These are phyloP conservation scores for Naso thynnoides DNA, from an alignment of 2,797 vertebrate species.

Conservation along the genomic window DNA sequence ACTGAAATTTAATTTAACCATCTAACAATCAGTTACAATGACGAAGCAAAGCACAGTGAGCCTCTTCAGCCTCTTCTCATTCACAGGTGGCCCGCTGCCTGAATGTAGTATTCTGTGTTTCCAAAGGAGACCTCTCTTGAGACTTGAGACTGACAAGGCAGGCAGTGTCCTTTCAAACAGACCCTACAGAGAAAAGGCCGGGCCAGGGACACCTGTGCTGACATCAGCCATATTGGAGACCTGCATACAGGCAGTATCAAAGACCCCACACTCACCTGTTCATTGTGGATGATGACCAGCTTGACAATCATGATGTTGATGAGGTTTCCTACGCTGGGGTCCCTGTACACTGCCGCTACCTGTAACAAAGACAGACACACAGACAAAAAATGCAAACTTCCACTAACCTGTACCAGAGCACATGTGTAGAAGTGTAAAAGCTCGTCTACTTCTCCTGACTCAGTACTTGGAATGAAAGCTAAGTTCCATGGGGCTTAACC, in stretches of 20 bases:
- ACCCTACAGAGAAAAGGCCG: constrained; percentile 50
- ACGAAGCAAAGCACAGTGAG: constrained; percentile 10
- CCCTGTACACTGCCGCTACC: constrained; percentile 97
- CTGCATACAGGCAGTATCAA: constrained; percentile 39
- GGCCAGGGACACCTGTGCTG: constrained; percentile 71
- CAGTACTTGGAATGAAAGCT: constrained; percentile 14
- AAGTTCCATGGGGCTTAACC: constrained; percentile 43
- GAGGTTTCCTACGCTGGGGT: constrained; percentile 96
- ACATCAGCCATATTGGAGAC: constrained; percentile 53
- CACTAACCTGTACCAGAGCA: constrained; percentile 49
- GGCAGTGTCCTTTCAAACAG: constrained; percentile 63
- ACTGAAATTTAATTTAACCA: neutral
- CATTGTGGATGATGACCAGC: constrained; percentile 93
- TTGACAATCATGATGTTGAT: constrained; percentile 97
- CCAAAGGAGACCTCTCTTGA: constrained; percentile 52
- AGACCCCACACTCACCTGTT: constrained; percentile 88
- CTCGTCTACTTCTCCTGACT: constrained; percentile 2
- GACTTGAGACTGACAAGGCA: constrained; percentile 68
- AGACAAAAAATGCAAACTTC: constrained; percentile 79
- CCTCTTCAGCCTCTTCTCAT: constrained; percentile 19
- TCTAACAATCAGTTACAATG: constrained; percentile 5
- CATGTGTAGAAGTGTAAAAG: neutral
- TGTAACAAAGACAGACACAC: constrained; percentile 83
- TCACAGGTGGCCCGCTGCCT: constrained; percentile 58
- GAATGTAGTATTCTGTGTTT: constrained; percentile 55